Evolutionary conservation across 2,888 invertebrate species (phyloP).

Genomic region (Galerucella nymphaeae): DNA sequence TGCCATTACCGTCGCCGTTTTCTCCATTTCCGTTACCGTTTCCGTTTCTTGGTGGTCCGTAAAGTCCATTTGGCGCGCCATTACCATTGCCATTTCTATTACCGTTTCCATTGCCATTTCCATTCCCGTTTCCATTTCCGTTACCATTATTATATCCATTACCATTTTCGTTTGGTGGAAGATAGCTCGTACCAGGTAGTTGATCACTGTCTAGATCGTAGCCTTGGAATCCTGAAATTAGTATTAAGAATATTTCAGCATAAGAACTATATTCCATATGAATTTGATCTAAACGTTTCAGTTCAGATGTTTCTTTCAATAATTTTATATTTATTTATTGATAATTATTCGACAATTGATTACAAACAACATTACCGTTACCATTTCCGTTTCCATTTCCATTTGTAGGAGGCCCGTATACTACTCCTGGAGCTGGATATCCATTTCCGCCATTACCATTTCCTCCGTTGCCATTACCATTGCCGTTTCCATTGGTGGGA

Average conservation of each 20-base stretch:
- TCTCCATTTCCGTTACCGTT: constrained; percentile 44
- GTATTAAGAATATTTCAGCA: neutral
- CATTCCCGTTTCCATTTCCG: constrained; percentile 25
- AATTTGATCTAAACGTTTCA: too few relatives aligned
- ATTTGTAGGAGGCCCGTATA: constrained; percentile 50
- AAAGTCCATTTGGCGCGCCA: constrained; percentile 55
- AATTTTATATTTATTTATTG: too few relatives aligned
- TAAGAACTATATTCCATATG: neutral
- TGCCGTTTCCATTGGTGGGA: constrained; percentile 49
- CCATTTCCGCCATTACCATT: constrained; percentile 38
- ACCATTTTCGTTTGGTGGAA: constrained; percentile 52
- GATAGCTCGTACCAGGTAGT: constrained; percentile 52
- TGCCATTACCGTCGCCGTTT: too few relatives aligned
- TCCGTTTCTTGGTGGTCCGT: constrained; percentile 49
- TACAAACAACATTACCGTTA: neutral
- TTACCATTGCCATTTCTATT: constrained; percentile 52
- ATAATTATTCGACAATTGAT: too few relatives aligned
- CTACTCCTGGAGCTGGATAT: constrained; percentile 23
- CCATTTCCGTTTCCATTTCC: constrained; percentile 38
- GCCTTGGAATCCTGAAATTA: constrained; percentile 43
- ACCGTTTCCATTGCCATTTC: constrained; percentile 32
- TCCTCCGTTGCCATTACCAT: constrained; percentile 41
- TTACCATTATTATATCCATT: constrained; percentile 51
- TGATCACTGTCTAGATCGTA: constrained; percentile 56
- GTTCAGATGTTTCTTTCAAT: too few relatives aligned